Base-by-base conservation (phyloP, 2,113 vertebrate genomes). In the Jaculus jaculus region DNA sequence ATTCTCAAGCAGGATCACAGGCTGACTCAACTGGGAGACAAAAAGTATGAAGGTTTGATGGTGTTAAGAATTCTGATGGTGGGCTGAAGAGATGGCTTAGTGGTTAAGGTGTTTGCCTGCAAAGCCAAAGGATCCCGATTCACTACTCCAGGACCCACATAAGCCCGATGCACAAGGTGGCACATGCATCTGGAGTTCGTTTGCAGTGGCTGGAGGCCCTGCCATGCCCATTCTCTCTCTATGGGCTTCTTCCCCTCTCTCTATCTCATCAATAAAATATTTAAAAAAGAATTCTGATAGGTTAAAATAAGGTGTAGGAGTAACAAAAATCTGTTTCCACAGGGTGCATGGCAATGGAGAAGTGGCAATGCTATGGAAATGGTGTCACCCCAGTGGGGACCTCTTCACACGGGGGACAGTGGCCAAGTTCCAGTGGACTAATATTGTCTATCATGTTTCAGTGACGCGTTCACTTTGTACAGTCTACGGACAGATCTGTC, bases 1-100 rank as follows among this genome's bases (percentile, higher is more conserved):
- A 77, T 88, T 51, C 60, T 94, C 63, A 86, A 23, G n/a, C 21
- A 87, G 60, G 60, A 68, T 42, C 23, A 88, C 65, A 93, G 23
- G 17, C n/a, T 66, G 66, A 39, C 2, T 54, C 32, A 61, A 42
- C 80, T 30, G 54, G 72, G 65, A 85, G 78, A 87, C 90, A 42
- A 60, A 54, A 51, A 82, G 42, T 68, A 58, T 80, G 83, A 63
- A 71, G n/a, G 1, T 17, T 80, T 37, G 32, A 42, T 87, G 88
- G 26, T 32, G 37, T 58, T 34, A 54, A 86, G 78, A 60, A 58
- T 75, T 75, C 51, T 2, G 42, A 89, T 51, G 32, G 15, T 47
- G 42, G 42, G 5, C 5, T 5, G 42, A 47, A 47, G 42, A 47
- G 42, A 47, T 47, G 42, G 42, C 42, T 47, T 47, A 47, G 42